These are phyloP conservation scores for Geopemphigus sp. DNA, from an alignment of 1,140 invertebrate genomes.

Conservation along the genomic window DNA sequence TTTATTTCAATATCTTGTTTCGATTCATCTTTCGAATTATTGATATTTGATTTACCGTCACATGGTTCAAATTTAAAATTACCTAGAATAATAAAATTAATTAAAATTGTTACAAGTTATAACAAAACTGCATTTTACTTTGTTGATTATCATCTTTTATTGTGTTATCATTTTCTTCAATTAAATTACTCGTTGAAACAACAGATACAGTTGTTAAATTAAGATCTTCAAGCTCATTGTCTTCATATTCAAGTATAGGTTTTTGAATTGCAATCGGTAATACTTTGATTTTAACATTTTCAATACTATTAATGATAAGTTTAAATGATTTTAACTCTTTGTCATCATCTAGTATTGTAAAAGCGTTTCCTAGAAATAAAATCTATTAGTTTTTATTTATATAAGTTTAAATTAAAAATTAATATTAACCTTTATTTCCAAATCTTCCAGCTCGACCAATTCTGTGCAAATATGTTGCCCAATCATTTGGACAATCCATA, in stretches of 20 bases:
- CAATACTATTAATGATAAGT: conserved; percentile 38
- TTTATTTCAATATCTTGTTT: not conserved
- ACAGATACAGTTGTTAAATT: conserved; percentile 3
- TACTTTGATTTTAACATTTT: conserved; percentile 30
- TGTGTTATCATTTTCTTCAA: not conserved
- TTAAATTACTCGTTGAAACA: not conserved
- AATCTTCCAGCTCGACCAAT: conserved; percentile 92
- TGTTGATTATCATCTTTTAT: not conserved
- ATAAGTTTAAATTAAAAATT: not conserved
- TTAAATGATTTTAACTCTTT: conserved; percentile 43
- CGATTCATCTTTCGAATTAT: not conserved
- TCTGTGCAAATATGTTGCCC: conserved; percentile 90
- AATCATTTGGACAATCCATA: conserved; percentile 79
- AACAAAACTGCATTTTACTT: not conserved
- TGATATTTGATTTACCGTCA: not conserved
- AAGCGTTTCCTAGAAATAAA: conserved; percentile 25
- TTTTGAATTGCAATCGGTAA: conserved; percentile 35
- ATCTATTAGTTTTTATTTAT: not conserved
- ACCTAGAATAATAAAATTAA: conserved; percentile 12
- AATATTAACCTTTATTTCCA: conserved; percentile 67
- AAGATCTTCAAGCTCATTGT: conserved; percentile 35
- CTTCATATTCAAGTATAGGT: conserved; percentile 32
- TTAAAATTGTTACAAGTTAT: not conserved
- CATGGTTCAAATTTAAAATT: not conserved
- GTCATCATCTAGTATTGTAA: conserved; percentile 48